Percentiles rank a stretch among this genome's conserved stretches.
Conservation (phyloP, 2,888 invertebrate genomes). For the Epicampocera succincta region DNA sequence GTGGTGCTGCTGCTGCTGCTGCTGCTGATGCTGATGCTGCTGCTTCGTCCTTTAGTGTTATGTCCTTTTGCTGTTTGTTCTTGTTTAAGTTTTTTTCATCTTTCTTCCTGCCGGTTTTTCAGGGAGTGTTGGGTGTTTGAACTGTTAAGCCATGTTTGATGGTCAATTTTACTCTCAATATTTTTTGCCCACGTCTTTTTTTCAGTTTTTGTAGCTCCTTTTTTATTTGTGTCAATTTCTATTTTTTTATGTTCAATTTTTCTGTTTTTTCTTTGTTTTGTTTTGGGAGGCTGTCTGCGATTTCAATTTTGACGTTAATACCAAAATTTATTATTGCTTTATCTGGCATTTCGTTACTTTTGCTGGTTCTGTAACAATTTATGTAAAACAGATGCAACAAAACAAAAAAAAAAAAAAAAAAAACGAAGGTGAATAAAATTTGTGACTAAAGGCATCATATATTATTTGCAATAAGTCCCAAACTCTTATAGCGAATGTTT, state of each 20-base stretch:
- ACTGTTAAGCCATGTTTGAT: conserved; percentile 64
- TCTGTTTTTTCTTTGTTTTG: conserved; percentile 14
- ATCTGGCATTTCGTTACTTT: conserved; percentile 54
- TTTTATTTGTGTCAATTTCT: conserved; percentile 57
- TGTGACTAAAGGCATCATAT: conserved; percentile 33
- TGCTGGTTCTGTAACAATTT: conserved; percentile 32
- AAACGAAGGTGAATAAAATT: conserved; percentile 18
- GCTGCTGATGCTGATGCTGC: too few relatives aligned
- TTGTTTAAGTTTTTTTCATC: conserved; percentile 22
- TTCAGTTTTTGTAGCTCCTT: conserved; percentile 40
- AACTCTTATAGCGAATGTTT: too few relatives aligned
- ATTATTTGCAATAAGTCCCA: conserved; percentile 28
- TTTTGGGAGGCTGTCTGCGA: conserved; percentile 59
- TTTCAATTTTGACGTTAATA: conserved; percentile 70
- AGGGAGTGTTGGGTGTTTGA: conserved; percentile 39
- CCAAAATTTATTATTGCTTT: conserved; percentile 72
- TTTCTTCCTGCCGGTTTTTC: conserved; percentile 51
- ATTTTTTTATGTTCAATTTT: conserved; percentile 24
- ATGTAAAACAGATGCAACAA: conserved; percentile 5
- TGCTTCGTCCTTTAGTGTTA: conserved; percentile 11
- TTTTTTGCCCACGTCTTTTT: conserved; percentile 47
- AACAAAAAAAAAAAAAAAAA: neutral
- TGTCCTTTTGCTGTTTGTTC: neutral
- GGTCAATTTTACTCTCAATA: conserved; percentile 60
- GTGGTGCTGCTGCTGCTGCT: neutral